Base-by-base conservation (phyloP, 2,113 vertebrate genomes). In the Nymphicus hollandicus region DNA sequence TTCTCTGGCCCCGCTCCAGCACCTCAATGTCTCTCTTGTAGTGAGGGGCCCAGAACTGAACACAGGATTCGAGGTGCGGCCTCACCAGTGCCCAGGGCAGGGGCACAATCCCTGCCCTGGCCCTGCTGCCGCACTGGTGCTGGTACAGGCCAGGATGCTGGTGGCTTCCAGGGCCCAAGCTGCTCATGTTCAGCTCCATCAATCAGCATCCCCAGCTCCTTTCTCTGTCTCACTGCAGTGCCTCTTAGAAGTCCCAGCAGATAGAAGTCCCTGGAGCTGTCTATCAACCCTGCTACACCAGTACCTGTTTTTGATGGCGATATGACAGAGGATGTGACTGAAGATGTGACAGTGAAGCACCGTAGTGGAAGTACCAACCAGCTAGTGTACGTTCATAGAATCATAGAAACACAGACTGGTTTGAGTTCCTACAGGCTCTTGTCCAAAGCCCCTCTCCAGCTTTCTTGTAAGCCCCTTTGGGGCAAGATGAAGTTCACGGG, bases 221-320 rank as follows among this genome's bases (percentile, higher is more conserved):
- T 58, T 58, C 33, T n/a, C 33, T 35, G 35, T 39, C 39, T 76
- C 13, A 5, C 11, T n/a, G 35, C 19, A 69, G 46, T 27, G 33
- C 8, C 46, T n/a, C 10, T 41, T 20, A 17, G 56, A n/a, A 71
- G 8, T 37, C 15, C 19, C 41, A 37, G 4, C 0, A 24, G 49
- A 55, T 60, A 35, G 39, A 10, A 13, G 6, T 3, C 9, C 16
- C 41, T 12, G 22, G 55, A 70, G 29, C 29, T 13, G 1, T 61
- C 44, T 28, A 4, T 47, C 35, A 27, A 25, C 28, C 18, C 39
- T 31, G n/a, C 10, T 70, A 17, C 39, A 14, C 37, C 13, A 17
- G 5, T 5, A n/a, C 27, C 5, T 11, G 20, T 13, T 3, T 0
- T 43, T 6, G 41, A 14, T 27, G 43, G 37, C 43, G n/a, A 46